A percentile compares a stretch with the other conserved stretches of the same genome.
Conservation (phyloP, 2,888 invertebrate genomes). For the Capitulum mitella region DNA sequence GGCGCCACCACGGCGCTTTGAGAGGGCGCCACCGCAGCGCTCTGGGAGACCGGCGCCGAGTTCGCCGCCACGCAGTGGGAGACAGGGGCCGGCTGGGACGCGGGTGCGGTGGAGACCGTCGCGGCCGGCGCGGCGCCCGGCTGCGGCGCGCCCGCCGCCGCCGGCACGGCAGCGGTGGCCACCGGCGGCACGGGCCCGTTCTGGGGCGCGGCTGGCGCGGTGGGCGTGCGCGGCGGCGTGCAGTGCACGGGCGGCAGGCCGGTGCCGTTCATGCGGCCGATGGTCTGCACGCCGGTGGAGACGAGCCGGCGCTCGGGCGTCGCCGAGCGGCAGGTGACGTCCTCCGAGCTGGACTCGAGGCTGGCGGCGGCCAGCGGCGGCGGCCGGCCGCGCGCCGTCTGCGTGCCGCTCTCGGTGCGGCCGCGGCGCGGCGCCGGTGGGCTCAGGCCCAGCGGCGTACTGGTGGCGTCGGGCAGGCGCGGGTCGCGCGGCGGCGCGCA, state of each 20-base stretch:
- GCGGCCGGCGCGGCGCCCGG: neutral
- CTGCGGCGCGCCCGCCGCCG: neutral
- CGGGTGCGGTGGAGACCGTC: too few relatives aligned
- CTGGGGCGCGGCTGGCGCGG: neutral
- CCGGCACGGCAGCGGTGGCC: neutral
- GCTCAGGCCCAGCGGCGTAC: neutral
- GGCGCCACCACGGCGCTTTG: neutral
- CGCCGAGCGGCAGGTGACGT: constrained; percentile 47
- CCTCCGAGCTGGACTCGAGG: neutral
- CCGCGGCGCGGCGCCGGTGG: neutral
- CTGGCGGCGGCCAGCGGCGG: neutral
- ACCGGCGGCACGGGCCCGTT: neutral
- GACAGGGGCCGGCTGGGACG: too few relatives aligned
- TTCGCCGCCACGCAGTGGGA: neutral
- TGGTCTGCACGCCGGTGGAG: constrained; percentile 49
- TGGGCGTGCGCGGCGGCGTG: neutral
- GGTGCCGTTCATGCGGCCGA: constrained; percentile 36
- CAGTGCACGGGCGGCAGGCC: constrained; percentile 32
- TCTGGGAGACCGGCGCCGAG: too few relatives aligned
- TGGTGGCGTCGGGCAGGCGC: neutral
- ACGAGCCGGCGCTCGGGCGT: constrained; percentile 44
- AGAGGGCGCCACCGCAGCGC: neutral
- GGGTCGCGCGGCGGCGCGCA: neutral
- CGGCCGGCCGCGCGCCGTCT: neutral
- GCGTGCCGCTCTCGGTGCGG: neutral